These are phyloP conservation scores for Lasaia peninsularis DNA, from an alignment of 1,140 invertebrate genomes.

Conservation along the genomic window DNA sequence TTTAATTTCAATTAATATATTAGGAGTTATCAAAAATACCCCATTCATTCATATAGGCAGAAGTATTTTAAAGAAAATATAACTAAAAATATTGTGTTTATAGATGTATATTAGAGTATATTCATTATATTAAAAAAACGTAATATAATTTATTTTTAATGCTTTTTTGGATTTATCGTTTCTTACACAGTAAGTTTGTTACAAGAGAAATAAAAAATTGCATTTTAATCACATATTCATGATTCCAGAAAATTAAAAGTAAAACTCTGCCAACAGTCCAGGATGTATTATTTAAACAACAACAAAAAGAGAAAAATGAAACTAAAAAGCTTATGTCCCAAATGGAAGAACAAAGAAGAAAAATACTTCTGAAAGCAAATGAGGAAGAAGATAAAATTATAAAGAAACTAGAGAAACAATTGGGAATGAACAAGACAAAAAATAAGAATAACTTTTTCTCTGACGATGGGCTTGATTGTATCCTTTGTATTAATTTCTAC, in stretches of 20 bases:
- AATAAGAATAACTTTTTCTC: constrained; percentile 87
- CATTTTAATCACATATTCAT: too few species aligned
- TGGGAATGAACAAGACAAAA: constrained; percentile 89
- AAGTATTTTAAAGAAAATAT: too few species aligned
- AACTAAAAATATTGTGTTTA: too few species aligned
- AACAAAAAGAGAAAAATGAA: constrained; percentile 51
- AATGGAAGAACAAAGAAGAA: constrained; percentile 76
- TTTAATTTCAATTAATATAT: too few species aligned
- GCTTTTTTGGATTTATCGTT: too few species aligned
- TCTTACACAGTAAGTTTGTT: too few species aligned
- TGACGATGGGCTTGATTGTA: constrained; percentile 92
- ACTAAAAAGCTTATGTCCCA: constrained; percentile 45
- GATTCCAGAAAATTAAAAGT: constrained; percentile 42
- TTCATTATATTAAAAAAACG: too few species aligned
- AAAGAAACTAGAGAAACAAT: constrained; percentile 88
- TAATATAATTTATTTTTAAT: too few species aligned
- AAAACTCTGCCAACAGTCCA: constrained; percentile 35
- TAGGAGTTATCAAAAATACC: too few species aligned
- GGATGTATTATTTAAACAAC: constrained; percentile 49
- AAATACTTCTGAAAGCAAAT: constrained; percentile 84
- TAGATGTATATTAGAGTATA: too few species aligned
- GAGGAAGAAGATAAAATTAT: constrained; percentile 89
- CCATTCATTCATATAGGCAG: too few species aligned
- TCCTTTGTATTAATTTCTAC: constrained; percentile 74
- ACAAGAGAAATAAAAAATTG: too few species aligned